A percentile compares a stretch with the other conserved stretches of the same genome.
These are phyloP conservation scores for human (Homo sapiens) DNA, from an alignment of 2,113 vertebrate species.

Conservation along the genomic window DNA sequence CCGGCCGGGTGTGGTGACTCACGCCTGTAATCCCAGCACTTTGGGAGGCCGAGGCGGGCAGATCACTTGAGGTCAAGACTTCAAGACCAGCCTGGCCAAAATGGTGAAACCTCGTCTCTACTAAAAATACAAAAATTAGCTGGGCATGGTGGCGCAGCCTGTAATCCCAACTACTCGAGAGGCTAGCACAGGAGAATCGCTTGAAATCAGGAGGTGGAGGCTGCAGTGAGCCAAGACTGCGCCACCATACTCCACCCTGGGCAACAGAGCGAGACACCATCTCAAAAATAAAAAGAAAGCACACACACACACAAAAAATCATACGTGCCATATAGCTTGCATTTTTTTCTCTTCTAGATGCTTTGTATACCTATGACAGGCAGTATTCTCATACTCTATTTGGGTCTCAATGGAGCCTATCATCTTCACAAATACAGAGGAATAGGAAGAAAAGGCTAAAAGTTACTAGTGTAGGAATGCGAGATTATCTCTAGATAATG, in stretches of 20 bases:
- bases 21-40: not conserved
- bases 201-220: not conserved
- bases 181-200: not conserved
- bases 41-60: not conserved
- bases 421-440: not conserved
- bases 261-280: not conserved
- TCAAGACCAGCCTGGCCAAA: not conserved
- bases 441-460: not conserved
- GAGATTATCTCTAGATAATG: not conserved
- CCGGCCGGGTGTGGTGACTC: not conserved
- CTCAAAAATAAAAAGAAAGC: not conserved
- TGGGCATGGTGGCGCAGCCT: not conserved
- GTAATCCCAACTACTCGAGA: not conserved
- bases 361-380: not conserved
- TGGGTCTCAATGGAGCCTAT: not conserved
- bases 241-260: not conserved
- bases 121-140: not conserved
- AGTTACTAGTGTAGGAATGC: not conserved
- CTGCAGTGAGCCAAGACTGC: not conserved
- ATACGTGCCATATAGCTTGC: not conserved
- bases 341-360: conserved; percentile 21
- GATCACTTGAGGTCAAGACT: not conserved
- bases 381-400: not conserved
- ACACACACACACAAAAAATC: not conserved
- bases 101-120: not conserved